Evolutionary conservation across 2,113 vertebrate genomes (phyloP), one percentile per base, ranked within the genome.

Genomic region (Brienomyrus longianalis): DNA sequence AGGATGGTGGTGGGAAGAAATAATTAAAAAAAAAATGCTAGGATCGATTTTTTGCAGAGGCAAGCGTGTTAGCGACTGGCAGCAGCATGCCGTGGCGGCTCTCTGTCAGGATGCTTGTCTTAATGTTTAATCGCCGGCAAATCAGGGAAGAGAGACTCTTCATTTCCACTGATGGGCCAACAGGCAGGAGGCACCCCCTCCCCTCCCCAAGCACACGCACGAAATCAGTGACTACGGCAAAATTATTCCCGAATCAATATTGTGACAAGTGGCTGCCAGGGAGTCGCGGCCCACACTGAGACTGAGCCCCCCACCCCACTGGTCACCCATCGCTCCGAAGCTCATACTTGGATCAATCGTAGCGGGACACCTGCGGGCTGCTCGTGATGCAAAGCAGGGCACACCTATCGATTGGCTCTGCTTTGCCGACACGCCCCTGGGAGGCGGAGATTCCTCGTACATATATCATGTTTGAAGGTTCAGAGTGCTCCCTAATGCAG

Each of bases 201-300:
- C 31, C 45, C 27, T 2, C 21, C 17, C 19, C 6, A 35, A 74
- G 48, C 11, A 77, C 91, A 92, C 91, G 92, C 92, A 94, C 94
- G 94, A 93, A 93, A 94, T 93, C 94, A 94, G 93, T 95, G 94
- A 96, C 93, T 92, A 91, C 92, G 89, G 93, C 91, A 93, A 94
- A 96, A 96, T 96, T 96, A 94, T 93, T 93, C 93, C 92, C 94
- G 93, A 94, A 95, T 96, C 96, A 95, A 95, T 96, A 95, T 90
- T 91, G 80, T 92, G 93, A 91, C 94, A 94, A 93, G 93, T 95
- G 91, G 92, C 92, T 93, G 95, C 91, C 91, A 92, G 92, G 92
- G 90, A 92, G 92, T 94, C 94, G 94, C 92, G 93, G 94, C 89
- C 93, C 91, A 93, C 91, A 94, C 93, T 83, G 86, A 77, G 74